Base-by-base conservation (phyloP, 1,140 invertebrate genomes). In the Eumeta japonica region DNA sequence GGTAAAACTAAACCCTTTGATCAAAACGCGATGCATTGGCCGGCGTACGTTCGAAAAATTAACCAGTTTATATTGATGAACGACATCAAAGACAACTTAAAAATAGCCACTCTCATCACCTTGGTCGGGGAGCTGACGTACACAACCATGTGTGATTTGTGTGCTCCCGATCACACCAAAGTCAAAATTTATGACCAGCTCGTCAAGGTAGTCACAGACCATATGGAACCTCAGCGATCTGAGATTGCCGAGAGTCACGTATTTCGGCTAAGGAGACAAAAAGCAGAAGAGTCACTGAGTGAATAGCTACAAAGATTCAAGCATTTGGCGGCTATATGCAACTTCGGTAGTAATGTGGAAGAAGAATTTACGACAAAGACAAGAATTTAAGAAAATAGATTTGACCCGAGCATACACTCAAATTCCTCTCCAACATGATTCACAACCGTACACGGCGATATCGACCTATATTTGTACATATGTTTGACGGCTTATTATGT, bases 361-460 rank as follows among this genome's bases (percentile, higher is more conserved):
- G 29, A 32, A 1, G 33, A 39, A 24, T 17, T 39, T n/a, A n/a
- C n/a, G n/a, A n/a, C n/a, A n/a, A n/a, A n/a, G n/a, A n/a, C n/a
- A n/a, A n/a, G n/a, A n/a, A n/a, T n/a, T n/a, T n/a, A n/a, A n/a
- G n/a, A n/a, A n/a, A n/a, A n/a, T n/a, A 36, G 68, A 55, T 50
- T 79, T 61, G 54, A 38, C 13, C 27, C 38, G 16, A 76, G 66
- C 42, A 33, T 79, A 7, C 73, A 55, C 44, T 68, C 62, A 7
- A 45, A n/a, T n/a, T n/a, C n/a, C n/a, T n/a, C n/a, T n/a, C n/a
- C n/a, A n/a, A n/a, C n/a, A n/a, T n/a, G n/a, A n/a, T n/a, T 24
- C 29, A 41, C 36, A 40, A 27, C 30, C 38, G 7, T 46, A 38
- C 18, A 50, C 41, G 1, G 39, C 44, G 0, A 46, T 50, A 10